Conservation (phyloP, 2,888 invertebrate species). For the Microplitis deprimator region DNA sequence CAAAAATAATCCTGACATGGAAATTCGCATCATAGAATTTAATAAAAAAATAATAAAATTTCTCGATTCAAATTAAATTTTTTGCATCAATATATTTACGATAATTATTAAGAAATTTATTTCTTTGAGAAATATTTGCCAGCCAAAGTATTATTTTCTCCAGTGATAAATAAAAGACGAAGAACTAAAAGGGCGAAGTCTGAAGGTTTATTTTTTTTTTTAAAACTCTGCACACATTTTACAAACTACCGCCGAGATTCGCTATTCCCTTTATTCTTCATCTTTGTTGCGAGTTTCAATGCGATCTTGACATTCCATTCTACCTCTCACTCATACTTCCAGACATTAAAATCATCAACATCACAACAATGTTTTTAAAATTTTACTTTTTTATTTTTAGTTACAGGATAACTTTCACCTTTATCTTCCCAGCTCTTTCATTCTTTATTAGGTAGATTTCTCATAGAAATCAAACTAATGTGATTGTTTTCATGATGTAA, state of each 20-base stretch:
- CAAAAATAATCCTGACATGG: too few species aligned
- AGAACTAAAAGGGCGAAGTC: too few species aligned
- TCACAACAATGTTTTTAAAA: slow-evolving; percentile 31
- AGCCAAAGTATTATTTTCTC: too few species aligned
- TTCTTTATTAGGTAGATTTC: not conserved
- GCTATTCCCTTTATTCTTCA: slow-evolving; percentile 32
- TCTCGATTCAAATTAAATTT: too few species aligned
- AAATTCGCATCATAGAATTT: too few species aligned
- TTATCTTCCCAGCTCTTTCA: slow-evolving; percentile 23
- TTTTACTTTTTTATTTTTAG: not conserved
- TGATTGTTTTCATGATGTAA: not conserved
- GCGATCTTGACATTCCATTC: slow-evolving; percentile 35
- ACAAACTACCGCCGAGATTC: not conserved
- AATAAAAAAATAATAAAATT: too few species aligned
- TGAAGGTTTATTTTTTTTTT: too few species aligned
- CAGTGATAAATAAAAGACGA: too few species aligned
- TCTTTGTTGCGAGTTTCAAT: slow-evolving; percentile 15
- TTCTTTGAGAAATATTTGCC: too few species aligned
- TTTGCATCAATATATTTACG: too few species aligned
- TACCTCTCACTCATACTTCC: slow-evolving; percentile 6
- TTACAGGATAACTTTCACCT: slow-evolving; percentile 36
- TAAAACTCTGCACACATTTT: not conserved
- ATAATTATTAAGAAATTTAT: too few species aligned
- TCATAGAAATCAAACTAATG: not conserved
- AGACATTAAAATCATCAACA: slow-evolving; percentile 38